phyloP scores from a whole-genome alignment of 2,888 invertebrate species.

The Ecliptopera silaceata region DNA sequence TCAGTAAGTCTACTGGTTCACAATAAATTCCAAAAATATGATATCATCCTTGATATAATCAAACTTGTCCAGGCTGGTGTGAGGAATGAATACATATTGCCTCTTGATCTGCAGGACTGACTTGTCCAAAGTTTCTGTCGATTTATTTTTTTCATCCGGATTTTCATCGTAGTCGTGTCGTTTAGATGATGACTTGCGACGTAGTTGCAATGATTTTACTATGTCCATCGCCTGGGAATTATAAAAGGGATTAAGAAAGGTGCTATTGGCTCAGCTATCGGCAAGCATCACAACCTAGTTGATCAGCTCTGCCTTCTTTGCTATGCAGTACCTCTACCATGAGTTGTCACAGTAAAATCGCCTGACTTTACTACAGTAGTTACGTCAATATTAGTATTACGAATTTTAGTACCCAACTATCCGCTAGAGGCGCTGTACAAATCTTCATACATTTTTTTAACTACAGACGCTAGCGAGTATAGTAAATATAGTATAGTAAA shows the following conservation, averaged over 20 bases:
- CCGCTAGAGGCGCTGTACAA: too few species aligned
- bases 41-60: constrained; percentile 84
- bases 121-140: constrained; percentile 63
- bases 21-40: constrained; percentile 84
- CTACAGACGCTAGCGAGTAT: too few species aligned
- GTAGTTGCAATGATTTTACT: constrained; percentile 82
- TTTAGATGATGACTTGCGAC: constrained; percentile 68
- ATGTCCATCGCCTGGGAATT: constrained; percentile 82
- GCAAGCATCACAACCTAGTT: too few species aligned
- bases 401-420: too few species aligned
- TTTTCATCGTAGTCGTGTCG: constrained; percentile 66
- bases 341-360: too few species aligned
- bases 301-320: too few species aligned
- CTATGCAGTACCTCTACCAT: too few species aligned
- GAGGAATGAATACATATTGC: constrained; percentile 87
- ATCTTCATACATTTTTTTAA: too few species aligned
- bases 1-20: constrained; percentile 51
- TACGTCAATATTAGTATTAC: too few species aligned
- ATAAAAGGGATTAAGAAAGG: not conserved
- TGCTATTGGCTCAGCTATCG: too few species aligned
- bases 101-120: constrained; percentile 66
- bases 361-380: too few species aligned
- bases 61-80: constrained; percentile 83
- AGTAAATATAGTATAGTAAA: too few species aligned
- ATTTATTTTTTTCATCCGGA: constrained; percentile 52